Conservation (phyloP, 2,113 vertebrate species). For the Notothenia coriiceps region DNA sequence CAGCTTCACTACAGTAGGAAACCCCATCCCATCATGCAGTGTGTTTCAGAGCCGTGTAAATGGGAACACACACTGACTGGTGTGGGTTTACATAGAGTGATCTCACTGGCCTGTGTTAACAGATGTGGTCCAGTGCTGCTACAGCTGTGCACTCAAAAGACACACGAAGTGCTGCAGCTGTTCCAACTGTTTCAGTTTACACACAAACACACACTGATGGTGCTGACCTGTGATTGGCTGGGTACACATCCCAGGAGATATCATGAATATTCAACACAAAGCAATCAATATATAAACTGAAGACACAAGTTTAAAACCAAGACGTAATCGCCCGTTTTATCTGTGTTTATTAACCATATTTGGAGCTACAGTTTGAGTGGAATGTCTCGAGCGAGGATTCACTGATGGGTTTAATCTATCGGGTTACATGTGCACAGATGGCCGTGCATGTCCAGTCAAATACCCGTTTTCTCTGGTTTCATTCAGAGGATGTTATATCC, state of each 20-base stretch:
- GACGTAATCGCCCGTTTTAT: background rate
- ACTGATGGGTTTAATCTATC: constrained; percentile 67
- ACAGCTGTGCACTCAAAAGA: constrained; percentile 77
- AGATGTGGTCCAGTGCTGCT: constrained; percentile 64
- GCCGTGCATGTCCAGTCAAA: constrained; percentile 59
- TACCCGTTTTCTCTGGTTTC: constrained; percentile 62
- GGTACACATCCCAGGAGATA: constrained; percentile 28
- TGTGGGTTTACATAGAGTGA: constrained; percentile 58
- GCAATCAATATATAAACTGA: background rate
- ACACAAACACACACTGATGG: constrained; percentile 42
- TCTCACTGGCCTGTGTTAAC: constrained; percentile 67
- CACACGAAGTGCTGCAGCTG: constrained; percentile 74
- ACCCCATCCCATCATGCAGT: constrained; percentile 31
- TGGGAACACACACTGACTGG: constrained; percentile 22
- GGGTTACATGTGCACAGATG: constrained; percentile 81
- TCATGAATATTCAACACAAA: constrained; percentile 20
- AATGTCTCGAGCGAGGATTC: constrained; percentile 43
- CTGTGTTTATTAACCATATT: background rate
- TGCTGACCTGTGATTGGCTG: constrained; percentile 40
- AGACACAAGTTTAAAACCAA: constrained; percentile 2
- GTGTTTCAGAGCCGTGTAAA: constrained; percentile 54
- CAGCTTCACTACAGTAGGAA: background rate
- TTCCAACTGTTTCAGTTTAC: constrained; percentile 72
- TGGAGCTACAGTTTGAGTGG: background rate
- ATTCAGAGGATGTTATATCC: constrained; percentile 54